Evolutionary conservation across 2,113 vertebrate species (phyloP), one percentile per base, ranked within the genome.

Genomic region (Dipodomys stephensi): DNA sequence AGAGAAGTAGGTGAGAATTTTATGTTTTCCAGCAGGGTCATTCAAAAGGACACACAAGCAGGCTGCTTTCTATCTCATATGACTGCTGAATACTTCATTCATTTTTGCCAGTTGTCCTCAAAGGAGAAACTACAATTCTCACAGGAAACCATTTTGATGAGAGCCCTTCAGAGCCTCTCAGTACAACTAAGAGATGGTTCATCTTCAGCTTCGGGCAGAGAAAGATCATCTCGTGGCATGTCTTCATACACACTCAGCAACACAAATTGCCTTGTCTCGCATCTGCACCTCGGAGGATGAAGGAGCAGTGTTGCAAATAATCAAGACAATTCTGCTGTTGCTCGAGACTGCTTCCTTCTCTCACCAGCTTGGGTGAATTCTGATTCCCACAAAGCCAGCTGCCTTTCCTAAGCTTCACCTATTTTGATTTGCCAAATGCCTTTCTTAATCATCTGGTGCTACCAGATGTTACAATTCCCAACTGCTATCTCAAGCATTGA

Each of bases 381-480:
- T 82, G 69, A 94, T 67, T 13, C 83, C 83, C 90, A 87, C 39
- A 39, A 76, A 95, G 68, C 95, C 95, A 87, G 73, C 94, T 86
- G 88, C 65, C 77, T 94, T 94, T 83, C 78, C 64, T 68, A 89
- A 93, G 32, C 71, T 83, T 92, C 67, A 88, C 85, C 85, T 87
- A 88, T 84, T 83, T 71, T 78, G 78, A 90, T 95, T 92, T 83
- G 88, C 82, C 90, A 94, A 92, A 93, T 82, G 82, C 32, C 49
- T 90, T 94, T 95, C 90, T 93, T 94, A 82, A 74, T 96, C 95
- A 85, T 97, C 94, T 96, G 90, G 64, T 82, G 57, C 85, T 93
- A 92, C 90, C 96, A 95, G 95, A 96, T 95, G 96, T 96, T 96
- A 96, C 90, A 96, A 94, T 96, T 96, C 85, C 95, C 94, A 76